phyloP scores from a whole-genome alignment of 2,113 vertebrate genomes.

The Aleadryas rufinucha region DNA sequence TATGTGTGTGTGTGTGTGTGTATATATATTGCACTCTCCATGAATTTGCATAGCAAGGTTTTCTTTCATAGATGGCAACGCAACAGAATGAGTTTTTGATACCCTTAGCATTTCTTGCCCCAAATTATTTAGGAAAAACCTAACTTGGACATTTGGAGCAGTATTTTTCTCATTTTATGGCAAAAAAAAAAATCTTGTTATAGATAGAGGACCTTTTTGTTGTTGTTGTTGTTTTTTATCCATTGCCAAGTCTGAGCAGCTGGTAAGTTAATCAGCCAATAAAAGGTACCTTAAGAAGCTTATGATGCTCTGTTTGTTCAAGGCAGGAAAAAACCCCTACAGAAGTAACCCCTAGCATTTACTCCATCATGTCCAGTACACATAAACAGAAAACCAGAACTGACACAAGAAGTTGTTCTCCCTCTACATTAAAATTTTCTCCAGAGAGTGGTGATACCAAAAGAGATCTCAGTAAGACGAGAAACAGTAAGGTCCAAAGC shows the following conservation, averaged over 20 bases:
- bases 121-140: not conserved
- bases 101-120: not conserved
- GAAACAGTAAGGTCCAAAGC: not conserved
- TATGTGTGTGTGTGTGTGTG: too few relatives aligned
- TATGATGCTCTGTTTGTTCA: not conserved
- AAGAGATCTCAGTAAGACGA: not conserved
- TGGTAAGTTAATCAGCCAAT: not conserved
- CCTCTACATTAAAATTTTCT: not conserved
- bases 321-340: not conserved
- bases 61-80: not conserved
- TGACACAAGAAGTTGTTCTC: not conserved
- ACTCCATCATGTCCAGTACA: not conserved
- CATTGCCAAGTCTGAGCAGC: not conserved
- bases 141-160: not conserved
- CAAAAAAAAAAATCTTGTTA: not conserved
- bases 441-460: not conserved
- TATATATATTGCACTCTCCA: not conserved
- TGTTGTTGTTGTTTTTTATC: slow-evolving; percentile 12
- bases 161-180: not conserved
- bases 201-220: not conserved
- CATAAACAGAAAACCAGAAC: not conserved
- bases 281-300: not conserved
- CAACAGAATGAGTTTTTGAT: not conserved
- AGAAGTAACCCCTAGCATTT: not conserved
- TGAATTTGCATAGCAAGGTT: not conserved